phyloP scores from a whole-genome alignment of 2,113 vertebrate genomes.

The Platanista minor region DNA sequence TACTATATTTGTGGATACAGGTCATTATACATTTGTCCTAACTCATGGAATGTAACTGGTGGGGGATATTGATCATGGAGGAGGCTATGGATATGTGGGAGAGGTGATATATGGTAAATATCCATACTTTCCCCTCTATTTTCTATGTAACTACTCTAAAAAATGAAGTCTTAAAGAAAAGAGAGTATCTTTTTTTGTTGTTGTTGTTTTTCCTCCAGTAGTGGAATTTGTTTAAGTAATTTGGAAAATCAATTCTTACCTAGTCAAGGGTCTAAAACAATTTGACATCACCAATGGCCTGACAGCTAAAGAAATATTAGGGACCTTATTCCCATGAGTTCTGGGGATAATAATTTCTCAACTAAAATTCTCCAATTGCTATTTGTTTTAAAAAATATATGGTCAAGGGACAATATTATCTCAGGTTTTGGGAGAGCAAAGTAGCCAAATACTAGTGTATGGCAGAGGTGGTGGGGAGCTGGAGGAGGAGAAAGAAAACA shows the following conservation, averaged over 20 bases:
- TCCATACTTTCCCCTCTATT: neutral
- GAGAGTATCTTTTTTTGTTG: neutral
- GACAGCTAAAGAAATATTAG: neutral
- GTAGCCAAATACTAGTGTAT: neutral
- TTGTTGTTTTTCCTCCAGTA: neutral
- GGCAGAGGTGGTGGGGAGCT: neutral
- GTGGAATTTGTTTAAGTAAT: neutral
- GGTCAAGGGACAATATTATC: neutral
- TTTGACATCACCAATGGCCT: neutral
- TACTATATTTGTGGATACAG: too few relatives aligned
- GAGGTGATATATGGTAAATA: neutral
- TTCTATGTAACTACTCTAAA: neutral
- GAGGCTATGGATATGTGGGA: neutral
- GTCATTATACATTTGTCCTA: too few relatives aligned
- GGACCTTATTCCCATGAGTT: neutral
- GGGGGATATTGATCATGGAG: too few relatives aligned
- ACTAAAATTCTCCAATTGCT: neutral
- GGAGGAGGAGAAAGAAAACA: slow-evolving; percentile 11
- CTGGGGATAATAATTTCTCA: neutral
- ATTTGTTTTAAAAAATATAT: neutral
- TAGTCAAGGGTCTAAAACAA: neutral
- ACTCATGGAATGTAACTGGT: too few relatives aligned
- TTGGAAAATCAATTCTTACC: neutral
- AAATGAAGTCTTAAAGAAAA: neutral
- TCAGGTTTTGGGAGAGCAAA: neutral